Evolutionary conservation across 2,888 invertebrate species (phyloP).

Genomic region (Rapana venosa): DNA sequence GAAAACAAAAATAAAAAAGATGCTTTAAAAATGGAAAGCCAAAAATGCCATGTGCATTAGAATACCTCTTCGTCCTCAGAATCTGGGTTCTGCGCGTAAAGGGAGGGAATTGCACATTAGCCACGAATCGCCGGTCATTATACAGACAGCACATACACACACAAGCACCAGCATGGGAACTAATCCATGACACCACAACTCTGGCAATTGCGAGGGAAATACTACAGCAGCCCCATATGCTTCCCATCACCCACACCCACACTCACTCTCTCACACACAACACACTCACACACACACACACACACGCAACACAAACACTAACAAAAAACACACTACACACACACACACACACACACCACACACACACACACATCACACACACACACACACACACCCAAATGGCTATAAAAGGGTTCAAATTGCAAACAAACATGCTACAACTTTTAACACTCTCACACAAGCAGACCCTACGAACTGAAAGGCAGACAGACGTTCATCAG

Average conservation of each 20-base stretch:
- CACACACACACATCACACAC: not conserved
- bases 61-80: conserved; percentile 38
- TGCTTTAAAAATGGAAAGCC: not conserved
- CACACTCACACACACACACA: not conserved
- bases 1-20: not conserved
- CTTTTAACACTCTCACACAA: no score
- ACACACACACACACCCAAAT: no score
- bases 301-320: not conserved
- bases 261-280: not conserved
- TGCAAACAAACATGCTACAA: no score
- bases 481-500: no score
- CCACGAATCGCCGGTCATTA: not conserved
- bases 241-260: not conserved
- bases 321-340: not conserved
- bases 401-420: no score
- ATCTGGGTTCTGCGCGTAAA: conserved; percentile 31
- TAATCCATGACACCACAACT: no score
- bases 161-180: no score
- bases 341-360: not conserved
- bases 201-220: no score
- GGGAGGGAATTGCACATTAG: not conserved
- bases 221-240: no score
- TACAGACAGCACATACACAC: not conserved
- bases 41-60: not conserved
- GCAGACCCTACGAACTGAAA: no score